phyloP scores from a whole-genome alignment of 2,888 invertebrate species.

The Craniophora ligustri region DNA sequence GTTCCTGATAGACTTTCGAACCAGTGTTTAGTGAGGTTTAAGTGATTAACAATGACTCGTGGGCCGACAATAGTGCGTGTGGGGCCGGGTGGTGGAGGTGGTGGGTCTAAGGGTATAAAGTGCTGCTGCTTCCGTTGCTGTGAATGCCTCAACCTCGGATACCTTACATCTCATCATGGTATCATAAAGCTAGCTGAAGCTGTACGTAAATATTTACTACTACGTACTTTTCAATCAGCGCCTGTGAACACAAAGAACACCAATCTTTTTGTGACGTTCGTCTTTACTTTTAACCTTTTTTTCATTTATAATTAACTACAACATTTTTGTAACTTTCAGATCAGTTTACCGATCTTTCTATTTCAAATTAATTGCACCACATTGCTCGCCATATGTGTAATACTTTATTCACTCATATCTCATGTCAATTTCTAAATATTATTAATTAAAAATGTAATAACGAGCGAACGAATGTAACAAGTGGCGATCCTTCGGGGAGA shows the following conservation, averaged over 20 bases:
- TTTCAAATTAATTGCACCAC: conserved; percentile 30
- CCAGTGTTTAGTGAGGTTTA: conserved; percentile 18
- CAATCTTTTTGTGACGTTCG: background rate
- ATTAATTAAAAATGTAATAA: too few relatives aligned
- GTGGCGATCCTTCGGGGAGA: too few relatives aligned
- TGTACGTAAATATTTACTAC: conserved; percentile 82
- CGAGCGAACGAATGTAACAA: too few relatives aligned
- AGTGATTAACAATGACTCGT: conserved; percentile 70
- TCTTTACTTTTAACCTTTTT: conserved; percentile 7
- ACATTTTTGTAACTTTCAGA: background rate
- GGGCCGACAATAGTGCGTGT: conserved; percentile 86
- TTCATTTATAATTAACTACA: too few relatives aligned
- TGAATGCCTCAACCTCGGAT: conserved; percentile 93
- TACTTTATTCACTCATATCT: too few relatives aligned
- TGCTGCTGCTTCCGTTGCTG: conserved; percentile 94
- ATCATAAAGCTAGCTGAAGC: conserved; percentile 93
- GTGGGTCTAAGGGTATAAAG: conserved; percentile 87
- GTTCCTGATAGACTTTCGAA: conserved; percentile 12
- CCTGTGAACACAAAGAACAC: too few relatives aligned
- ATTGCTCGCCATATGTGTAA: conserved; percentile 14
- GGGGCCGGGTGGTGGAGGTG: conserved; percentile 71
- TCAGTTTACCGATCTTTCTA: conserved; percentile 10
- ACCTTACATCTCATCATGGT: conserved; percentile 92
- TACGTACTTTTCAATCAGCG: too few relatives aligned
- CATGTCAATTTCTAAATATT: too few relatives aligned